A percentile compares a stretch with the other conserved stretches of the same genome.
Conservation (phyloP, 2,888 invertebrate genomes). For the Bombyx huttoni region DNA sequence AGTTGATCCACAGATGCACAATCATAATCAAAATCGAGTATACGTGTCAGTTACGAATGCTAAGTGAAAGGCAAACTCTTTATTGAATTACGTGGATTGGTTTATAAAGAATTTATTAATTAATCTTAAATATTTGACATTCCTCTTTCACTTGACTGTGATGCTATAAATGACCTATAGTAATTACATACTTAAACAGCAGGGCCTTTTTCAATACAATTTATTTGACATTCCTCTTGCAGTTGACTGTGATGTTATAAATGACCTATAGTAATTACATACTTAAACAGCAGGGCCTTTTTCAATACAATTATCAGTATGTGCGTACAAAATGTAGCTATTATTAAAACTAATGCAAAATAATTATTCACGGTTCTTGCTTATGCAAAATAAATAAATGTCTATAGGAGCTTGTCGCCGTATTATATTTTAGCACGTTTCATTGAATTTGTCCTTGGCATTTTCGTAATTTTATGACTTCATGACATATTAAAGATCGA, state of each 20-base stretch:
- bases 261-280: no score
- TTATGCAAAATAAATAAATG: not conserved
- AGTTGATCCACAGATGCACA: slow-evolving; percentile 25
- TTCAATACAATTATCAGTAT: no score
- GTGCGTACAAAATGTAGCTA: not conserved
- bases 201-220: no score
- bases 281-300: no score
- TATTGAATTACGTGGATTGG: slow-evolving; percentile 49
- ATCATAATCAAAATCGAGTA: slow-evolving; percentile 43
- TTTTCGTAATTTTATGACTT: slow-evolving; percentile 1
- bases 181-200: no score
- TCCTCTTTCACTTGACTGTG: not conserved
- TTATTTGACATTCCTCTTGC: not conserved
- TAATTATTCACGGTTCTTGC: not conserved
- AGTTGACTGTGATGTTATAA: not conserved
- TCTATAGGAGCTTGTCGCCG: not conserved
- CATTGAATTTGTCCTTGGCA: slow-evolving; percentile 6
- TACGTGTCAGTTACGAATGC: slow-evolving; percentile 63
- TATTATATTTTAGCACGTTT: not conserved
- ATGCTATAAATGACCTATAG: not conserved
- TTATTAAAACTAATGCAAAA: not conserved
- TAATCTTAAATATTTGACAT: not conserved
- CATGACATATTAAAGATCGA: not conserved
- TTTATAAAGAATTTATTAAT: slow-evolving; percentile 28
- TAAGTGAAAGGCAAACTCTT: slow-evolving; percentile 68